Percentiles rank a stretch among this genome's conserved stretches.
Evolutionary conservation across 2,113 vertebrate genomes (phyloP).

Genomic region (Zosterops pallidus): DNA sequence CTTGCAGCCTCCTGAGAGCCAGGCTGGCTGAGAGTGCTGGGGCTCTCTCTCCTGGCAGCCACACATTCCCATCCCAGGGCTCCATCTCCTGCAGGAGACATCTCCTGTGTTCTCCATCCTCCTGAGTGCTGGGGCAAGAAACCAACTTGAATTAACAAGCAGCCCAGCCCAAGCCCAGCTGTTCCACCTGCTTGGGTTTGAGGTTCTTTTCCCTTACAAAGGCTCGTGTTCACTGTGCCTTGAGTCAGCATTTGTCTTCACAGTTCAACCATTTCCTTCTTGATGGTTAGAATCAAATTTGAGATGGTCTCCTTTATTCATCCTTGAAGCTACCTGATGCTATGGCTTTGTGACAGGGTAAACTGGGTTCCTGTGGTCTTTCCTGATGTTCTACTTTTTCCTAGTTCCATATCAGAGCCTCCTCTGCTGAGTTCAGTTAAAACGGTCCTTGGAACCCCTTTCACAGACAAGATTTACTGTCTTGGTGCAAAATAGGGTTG

Average conservation of each 20-base stretch:
- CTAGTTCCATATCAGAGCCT: rapidly evolving
- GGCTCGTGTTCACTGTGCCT: neutral
- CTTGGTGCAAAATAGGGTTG: neutral
- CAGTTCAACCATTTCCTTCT: neutral
- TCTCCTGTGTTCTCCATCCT: neutral
- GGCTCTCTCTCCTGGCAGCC: neutral
- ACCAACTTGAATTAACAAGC: neutral
- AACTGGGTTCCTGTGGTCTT: neutral
- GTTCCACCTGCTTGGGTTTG: neutral
- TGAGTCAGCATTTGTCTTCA: neutral
- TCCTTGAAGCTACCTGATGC: neutral
- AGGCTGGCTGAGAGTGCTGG: neutral
- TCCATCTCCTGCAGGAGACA: neutral
- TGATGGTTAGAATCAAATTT: neutral
- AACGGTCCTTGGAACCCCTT: neutral
- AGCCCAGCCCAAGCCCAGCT: neutral
- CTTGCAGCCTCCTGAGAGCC: neutral
- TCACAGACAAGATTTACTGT: neutral
- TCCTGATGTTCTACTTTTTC: neutral
- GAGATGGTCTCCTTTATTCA: neutral
- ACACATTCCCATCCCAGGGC: rapidly evolving
- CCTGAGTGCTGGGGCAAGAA: rapidly evolving
- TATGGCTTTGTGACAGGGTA: rapidly evolving
- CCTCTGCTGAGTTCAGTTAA: neutral
- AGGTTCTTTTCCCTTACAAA: neutral